Percentiles rank a stretch among this genome's conserved stretches.
Conservation (phyloP, 2,888 invertebrate species). For the Eupithecia subumbrata region DNA sequence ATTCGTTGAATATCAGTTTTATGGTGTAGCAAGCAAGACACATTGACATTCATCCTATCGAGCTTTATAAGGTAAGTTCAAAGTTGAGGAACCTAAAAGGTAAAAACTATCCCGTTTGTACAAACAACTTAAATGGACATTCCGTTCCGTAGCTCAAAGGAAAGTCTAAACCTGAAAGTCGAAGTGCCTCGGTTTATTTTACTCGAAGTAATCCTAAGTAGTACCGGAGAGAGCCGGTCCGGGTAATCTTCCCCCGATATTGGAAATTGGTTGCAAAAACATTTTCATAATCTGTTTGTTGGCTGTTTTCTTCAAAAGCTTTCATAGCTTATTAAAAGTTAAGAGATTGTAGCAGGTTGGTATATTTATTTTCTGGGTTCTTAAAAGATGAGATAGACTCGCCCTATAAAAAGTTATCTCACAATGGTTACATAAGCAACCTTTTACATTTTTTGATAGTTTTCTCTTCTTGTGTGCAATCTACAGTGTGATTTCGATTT, state of each 20-base stretch:
- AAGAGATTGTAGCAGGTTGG: conserved; percentile 28
- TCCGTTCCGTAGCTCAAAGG: conserved; percentile 1
- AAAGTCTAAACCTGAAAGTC: conserved; percentile 9
- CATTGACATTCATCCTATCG: too few species aligned
- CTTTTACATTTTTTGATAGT: neutral
- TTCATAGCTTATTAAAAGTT: conserved; percentile 42
- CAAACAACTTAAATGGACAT: conserved; percentile 5
- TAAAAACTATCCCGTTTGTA: neutral
- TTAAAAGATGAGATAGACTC: neutral
- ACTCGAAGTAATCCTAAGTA: conserved; percentile 27
- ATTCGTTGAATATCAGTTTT: neutral
- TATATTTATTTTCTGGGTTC: neutral
- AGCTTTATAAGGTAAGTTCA: too few species aligned
- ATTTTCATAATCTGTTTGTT: conserved; percentile 40
- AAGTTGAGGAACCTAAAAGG: neutral
- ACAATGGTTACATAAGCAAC: neutral
- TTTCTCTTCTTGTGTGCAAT: neutral
- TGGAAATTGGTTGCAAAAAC: conserved; percentile 33
- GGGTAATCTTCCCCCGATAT: conserved; percentile 26
- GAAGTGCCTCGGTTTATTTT: conserved; percentile 23
- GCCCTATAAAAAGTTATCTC: neutral
- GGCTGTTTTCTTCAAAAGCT: conserved; percentile 37
- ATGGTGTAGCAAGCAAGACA: neutral
- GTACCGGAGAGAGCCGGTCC: conserved; percentile 5
- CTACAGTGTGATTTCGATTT: conserved; percentile 23